Evolutionary conservation across 2,888 invertebrate species (phyloP).

Genomic region (Aporophyla lueneburgensis): DNA sequence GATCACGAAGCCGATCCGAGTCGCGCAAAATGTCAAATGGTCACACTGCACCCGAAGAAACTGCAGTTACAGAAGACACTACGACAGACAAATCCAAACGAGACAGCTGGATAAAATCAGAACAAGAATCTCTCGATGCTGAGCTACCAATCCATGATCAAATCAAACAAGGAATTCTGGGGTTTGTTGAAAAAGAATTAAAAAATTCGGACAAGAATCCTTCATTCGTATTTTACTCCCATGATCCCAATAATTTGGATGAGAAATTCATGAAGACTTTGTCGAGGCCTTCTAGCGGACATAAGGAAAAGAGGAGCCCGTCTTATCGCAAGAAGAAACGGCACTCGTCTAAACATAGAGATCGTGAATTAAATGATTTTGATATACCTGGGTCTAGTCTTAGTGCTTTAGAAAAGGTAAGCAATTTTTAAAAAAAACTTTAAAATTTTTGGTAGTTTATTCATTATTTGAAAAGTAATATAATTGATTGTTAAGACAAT

Average conservation of each 20-base stretch:
- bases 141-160: conserved; percentile 91
- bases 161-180: conserved; percentile 88
- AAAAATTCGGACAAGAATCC: conserved; percentile 89
- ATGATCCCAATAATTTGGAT: conserved; percentile 87
- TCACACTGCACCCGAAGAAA: conserved; percentile 72
- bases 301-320: conserved; percentile 88
- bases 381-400: conserved; percentile 89
- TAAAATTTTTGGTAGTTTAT: background rate
- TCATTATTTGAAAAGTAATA: too few relatives aligned
- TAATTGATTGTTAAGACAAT: too few relatives aligned
- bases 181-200: conserved; percentile 89
- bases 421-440: background rate
- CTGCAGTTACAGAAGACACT: conserved; percentile 69
- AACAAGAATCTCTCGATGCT: conserved; percentile 90
- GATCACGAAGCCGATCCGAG: conserved; percentile 80
- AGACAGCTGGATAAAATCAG: conserved; percentile 88
- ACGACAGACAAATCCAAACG: conserved; percentile 82
- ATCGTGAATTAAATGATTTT: conserved; percentile 88
- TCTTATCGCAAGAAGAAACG: conserved; percentile 88
- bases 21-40: conserved; percentile 87
- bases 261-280: conserved; percentile 86
- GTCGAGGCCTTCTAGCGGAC: conserved; percentile 87
- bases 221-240: conserved; percentile 88
- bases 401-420: conserved; percentile 88
- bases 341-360: conserved; percentile 86